A percentile compares a stretch with the other conserved stretches of the same genome.
Evolutionary conservation across 2,113 vertebrate genomes (phyloP).

Genomic region (Austrofundulus limnaeus): DNA sequence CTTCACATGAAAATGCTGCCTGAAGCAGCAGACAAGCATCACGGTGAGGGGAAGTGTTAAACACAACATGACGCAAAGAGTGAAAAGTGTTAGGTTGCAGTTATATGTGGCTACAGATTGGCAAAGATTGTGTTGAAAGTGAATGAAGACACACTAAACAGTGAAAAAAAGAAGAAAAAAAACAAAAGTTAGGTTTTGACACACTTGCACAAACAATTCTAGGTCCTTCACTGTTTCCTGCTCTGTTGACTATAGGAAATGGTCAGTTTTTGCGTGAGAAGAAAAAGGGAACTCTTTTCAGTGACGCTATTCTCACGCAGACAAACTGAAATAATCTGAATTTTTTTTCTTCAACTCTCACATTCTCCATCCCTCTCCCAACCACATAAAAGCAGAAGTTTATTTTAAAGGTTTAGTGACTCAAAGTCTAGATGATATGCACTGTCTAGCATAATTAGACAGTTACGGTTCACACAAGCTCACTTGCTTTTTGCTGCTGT

Average conservation of each 20-base stretch:
- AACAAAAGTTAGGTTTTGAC: constrained; percentile 24
- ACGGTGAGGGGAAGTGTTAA: constrained; percentile 29
- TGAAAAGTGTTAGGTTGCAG: constrained; percentile 55
- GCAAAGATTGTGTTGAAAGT: constrained; percentile 61
- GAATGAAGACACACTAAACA: constrained; percentile 44
- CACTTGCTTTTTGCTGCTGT: constrained; percentile 10
- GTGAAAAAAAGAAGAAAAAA: constrained; percentile 36
- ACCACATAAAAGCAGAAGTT: constrained; percentile 65
- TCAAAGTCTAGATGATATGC: constrained; percentile 38
- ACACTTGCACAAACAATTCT: constrained; percentile 40
- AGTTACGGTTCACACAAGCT: not conserved
- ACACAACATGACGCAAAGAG: constrained; percentile 45
- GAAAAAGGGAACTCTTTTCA: constrained; percentile 65
- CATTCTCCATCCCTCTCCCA: constrained; percentile 16
- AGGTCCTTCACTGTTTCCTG: constrained; percentile 12
- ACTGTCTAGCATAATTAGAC: constrained; percentile 39
- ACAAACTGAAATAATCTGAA: constrained; percentile 58
- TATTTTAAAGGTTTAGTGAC: constrained; percentile 40
- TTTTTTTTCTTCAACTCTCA: constrained; percentile 51
- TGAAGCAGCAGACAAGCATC: not conserved
- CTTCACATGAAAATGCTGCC: constrained; percentile 9
- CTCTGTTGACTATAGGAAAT: constrained; percentile 38
- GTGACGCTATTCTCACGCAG: constrained; percentile 71
- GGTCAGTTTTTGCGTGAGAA: constrained; percentile 70
- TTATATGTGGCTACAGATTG: constrained; percentile 39